A percentile compares a stretch with the other conserved stretches of the same genome.
Evolutionary conservation across 2,113 vertebrate genomes (phyloP).

Genomic region (Gallinago media): DNA sequence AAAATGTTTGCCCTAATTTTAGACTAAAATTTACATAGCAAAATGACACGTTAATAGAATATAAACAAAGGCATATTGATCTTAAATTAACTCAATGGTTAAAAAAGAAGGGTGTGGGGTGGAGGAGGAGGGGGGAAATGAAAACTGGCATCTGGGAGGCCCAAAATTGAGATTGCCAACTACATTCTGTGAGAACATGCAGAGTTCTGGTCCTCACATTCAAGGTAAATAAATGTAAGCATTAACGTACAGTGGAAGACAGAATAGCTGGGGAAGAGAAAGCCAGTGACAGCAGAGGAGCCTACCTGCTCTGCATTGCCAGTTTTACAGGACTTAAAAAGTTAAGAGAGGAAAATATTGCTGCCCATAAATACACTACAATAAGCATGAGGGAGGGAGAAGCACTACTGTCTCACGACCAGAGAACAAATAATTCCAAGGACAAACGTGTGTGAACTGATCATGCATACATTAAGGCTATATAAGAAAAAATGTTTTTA

Average conservation of each 20-base stretch:
- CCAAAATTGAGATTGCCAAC: background rate
- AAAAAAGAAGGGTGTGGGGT: background rate
- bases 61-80: background rate
- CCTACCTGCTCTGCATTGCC: background rate
- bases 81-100: background rate
- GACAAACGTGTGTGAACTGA: background rate
- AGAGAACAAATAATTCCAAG: background rate
- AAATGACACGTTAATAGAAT: background rate
- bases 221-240: background rate
- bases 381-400: background rate
- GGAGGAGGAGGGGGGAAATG: background rate
- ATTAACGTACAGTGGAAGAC: background rate
- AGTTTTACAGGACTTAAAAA: background rate
- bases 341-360: background rate
- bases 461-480: background rate
- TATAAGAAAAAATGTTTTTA: background rate
- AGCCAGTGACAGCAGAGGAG: background rate
- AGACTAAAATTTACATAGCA: background rate
- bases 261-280: background rate
- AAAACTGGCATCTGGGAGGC: background rate
- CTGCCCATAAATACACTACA: fast-evolving
- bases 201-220: background rate
- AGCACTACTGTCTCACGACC: background rate
- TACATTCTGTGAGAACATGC: background rate
- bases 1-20: background rate